Evolutionary conservation across 2,797 vertebrate genomes (phyloP).

Genomic region (Enoplosus armatus): DNA sequence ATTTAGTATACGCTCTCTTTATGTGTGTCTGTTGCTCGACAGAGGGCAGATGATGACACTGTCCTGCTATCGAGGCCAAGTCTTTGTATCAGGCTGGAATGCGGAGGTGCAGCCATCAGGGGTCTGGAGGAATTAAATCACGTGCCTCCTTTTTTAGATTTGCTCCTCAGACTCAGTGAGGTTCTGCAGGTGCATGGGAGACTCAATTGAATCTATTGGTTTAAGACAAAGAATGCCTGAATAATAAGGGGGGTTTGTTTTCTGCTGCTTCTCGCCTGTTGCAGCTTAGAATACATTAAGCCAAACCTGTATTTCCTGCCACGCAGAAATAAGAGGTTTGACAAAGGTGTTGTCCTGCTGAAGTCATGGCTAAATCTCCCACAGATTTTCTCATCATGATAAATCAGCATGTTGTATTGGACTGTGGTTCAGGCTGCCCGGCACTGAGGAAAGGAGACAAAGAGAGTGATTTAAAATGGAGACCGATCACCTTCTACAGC

Average conservation of each 20-base stretch:
- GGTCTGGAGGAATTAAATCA: conserved; percentile 17
- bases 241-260: conserved; percentile 11
- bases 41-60: conserved; percentile 38
- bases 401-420: background rate
- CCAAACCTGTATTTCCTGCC: background rate
- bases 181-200: conserved; percentile 35
- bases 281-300: background rate
- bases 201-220: conserved; percentile 34
- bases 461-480: conserved; percentile 25
- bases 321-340: background rate
- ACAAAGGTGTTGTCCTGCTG: background rate
- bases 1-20: conserved; percentile 64
- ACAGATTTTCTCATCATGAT: conserved; percentile 11
- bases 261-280: background rate
- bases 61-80: conserved; percentile 24
- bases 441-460: background rate
- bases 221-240: conserved; percentile 37
- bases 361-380: background rate
- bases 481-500: conserved; percentile 21
- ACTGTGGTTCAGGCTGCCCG: background rate
- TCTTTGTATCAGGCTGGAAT: conserved; percentile 15
- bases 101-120: conserved; percentile 12
- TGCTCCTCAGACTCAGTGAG: background rate
- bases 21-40: conserved; percentile 35
- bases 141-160: background rate